Conservation (phyloP, 2,888 invertebrate species). For the Nesidiocoris tenuis region DNA sequence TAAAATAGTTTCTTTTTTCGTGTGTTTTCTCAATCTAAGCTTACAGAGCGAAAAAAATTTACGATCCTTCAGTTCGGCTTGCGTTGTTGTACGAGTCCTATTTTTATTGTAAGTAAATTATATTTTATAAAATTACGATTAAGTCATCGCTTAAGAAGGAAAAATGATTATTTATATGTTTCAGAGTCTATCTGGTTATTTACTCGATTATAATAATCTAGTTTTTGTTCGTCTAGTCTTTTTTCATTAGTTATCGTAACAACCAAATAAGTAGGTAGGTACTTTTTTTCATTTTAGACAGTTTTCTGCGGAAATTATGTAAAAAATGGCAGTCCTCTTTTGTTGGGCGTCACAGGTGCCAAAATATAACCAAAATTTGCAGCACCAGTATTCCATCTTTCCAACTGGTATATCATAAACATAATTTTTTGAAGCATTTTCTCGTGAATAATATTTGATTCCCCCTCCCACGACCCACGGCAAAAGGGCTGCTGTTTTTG, state of each 20-base stretch:
- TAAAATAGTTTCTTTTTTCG: background rate
- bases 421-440: too few relatives aligned
- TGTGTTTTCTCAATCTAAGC: background rate
- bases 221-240: constrained; percentile 34
- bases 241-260: constrained; percentile 7
- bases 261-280: background rate
- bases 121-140: background rate
- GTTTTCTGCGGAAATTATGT: background rate
- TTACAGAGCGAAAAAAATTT: background rate
- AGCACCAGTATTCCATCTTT: background rate
- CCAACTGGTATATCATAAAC: too few relatives aligned
- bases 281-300: background rate
- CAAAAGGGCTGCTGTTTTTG: constrained; percentile 16
- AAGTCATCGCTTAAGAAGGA: background rate
- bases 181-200: constrained; percentile 36
- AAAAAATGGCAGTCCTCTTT: background rate
- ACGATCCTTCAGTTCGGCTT: background rate
- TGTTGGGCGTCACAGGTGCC: background rate
- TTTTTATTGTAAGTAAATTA: constrained; percentile 8
- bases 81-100: background rate
- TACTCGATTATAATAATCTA: constrained; percentile 15
- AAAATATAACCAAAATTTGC: background rate
- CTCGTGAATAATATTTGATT: too few relatives aligned
- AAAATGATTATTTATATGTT: constrained; percentile 27
- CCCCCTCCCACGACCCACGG: too few relatives aligned